Evolutionary conservation across 2,113 vertebrate species (phyloP).

Genomic region (Microcebus jonahi): DNA sequence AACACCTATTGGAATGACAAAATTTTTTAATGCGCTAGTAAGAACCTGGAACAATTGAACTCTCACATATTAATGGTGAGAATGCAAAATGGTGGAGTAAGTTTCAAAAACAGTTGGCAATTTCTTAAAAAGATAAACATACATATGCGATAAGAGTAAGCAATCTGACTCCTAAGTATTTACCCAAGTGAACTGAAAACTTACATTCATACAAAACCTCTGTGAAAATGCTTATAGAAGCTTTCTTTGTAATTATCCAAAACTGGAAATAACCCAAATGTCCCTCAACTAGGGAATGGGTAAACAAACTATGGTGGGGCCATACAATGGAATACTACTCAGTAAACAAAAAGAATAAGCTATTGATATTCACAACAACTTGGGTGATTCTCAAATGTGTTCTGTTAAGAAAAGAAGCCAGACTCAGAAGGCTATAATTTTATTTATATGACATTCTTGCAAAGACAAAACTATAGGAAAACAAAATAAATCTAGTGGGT

Average conservation of each 20-base stretch:
- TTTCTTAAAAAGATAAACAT: conserved; percentile 44
- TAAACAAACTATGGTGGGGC: neutral
- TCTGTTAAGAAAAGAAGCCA: neutral
- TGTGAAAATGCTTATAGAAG: neutral
- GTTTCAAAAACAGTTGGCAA: neutral
- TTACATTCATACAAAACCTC: conserved; percentile 24
- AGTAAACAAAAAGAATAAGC: neutral
- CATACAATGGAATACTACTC: neutral
- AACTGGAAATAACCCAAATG: conserved; percentile 43
- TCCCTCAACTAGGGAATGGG: neutral
- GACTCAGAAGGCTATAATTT: neutral
- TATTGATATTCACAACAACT: neutral
- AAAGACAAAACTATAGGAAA: neutral
- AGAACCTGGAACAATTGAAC: neutral
- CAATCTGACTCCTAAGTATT: conserved; percentile 36
- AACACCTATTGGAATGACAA: neutral
- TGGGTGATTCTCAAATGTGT: neutral
- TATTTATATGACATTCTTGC: neutral
- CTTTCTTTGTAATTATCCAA: conserved; percentile 12
- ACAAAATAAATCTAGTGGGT: neutral
- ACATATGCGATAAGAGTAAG: neutral
- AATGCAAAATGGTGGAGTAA: neutral
- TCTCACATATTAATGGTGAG: neutral
- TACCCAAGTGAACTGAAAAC: conserved; percentile 35
- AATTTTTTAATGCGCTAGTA: neutral